Evolutionary conservation across 2,797 vertebrate species (phyloP).

Genomic region (Lepilemur septentrionalis): DNA sequence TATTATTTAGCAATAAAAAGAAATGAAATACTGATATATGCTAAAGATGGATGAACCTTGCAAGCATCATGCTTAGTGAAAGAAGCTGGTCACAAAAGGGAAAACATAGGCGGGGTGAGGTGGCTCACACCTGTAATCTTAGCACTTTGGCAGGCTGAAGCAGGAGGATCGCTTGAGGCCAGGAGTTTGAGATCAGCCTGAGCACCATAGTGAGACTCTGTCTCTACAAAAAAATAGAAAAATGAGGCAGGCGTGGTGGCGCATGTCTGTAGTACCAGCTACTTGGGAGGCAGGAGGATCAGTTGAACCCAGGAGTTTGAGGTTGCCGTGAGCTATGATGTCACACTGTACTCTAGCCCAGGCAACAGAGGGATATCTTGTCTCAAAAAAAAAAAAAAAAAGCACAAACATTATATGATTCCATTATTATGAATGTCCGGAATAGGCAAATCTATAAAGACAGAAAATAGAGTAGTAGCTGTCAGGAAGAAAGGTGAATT

Average conservation of each 20-base stretch:
- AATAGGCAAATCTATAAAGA: background rate
- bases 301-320: background rate
- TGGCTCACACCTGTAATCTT: too few species aligned
- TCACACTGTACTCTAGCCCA: background rate
- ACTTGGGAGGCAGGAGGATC: background rate
- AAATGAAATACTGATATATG: too few species aligned
- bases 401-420: background rate
- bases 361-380: background rate
- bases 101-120: too few species aligned
- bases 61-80: too few species aligned
- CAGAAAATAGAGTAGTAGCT: background rate
- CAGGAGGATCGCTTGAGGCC: too few species aligned
- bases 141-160: too few species aligned
- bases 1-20: too few species aligned
- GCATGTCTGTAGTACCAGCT: background rate
- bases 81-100: too few species aligned
- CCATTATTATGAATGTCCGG: background rate
- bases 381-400: background rate
- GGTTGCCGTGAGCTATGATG: background rate
- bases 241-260: background rate
- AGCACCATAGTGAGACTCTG: too few species aligned
- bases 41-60: too few species aligned
- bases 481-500: background rate
- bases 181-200: too few species aligned
- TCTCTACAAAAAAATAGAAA: background rate